Evolutionary conservation across 2,888 invertebrate genomes (phyloP).

Genomic region (Habrosyne pyritoides): DNA sequence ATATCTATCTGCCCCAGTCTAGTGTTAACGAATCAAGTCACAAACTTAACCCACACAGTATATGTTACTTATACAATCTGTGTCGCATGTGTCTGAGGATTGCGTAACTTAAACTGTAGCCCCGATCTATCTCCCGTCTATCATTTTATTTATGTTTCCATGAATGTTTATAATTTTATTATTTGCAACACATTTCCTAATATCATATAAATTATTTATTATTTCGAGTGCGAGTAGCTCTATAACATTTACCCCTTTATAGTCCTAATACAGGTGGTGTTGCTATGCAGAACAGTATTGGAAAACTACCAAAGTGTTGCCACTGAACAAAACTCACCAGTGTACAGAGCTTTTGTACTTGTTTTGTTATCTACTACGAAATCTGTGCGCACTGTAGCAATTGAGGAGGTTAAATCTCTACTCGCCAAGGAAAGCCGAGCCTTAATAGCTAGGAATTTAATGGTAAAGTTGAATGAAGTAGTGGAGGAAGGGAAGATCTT

Average conservation of each 20-base stretch:
- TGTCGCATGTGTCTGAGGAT: not conserved
- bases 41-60: no score
- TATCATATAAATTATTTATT: slow-evolving; percentile 11
- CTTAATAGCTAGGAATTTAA: slow-evolving; percentile 84
- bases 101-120: not conserved
- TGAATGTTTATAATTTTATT: not conserved
- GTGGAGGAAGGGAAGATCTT: slow-evolving; percentile 85
- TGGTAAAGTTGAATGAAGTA: slow-evolving; percentile 86
- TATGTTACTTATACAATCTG: no score
- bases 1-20: no score
- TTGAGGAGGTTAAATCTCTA: slow-evolving; percentile 84
- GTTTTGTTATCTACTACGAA: slow-evolving; percentile 86
- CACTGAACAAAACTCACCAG: slow-evolving; percentile 85
- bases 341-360: slow-evolving; percentile 88
- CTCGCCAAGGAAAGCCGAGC: slow-evolving; percentile 85
- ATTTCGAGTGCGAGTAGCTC: slow-evolving; percentile 39
- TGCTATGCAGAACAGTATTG: slow-evolving; percentile 88
- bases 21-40: no score
- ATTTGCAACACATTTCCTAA: not conserved
- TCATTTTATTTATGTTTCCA: slow-evolving; percentile 11
- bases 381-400: slow-evolving; percentile 85
- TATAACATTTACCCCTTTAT: slow-evolving; percentile 76
- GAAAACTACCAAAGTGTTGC: slow-evolving; percentile 87
- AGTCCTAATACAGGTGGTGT: slow-evolving; percentile 86
- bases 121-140: not conserved